Conservation (phyloP, 2,113 vertebrate species). For the Ceyx melanurus region DNA sequence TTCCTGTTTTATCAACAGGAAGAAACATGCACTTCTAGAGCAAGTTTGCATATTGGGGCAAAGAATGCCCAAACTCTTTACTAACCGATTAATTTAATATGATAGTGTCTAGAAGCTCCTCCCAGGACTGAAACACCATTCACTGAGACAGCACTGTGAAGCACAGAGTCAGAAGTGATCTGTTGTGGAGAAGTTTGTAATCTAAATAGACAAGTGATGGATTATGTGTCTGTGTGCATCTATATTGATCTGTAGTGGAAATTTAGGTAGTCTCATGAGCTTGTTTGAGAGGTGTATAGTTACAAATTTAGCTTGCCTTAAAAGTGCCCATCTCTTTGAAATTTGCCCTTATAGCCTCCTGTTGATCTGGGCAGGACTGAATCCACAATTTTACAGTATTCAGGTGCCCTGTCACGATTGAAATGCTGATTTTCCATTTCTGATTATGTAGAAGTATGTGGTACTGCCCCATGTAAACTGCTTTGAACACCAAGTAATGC, state of each 20-base stretch:
- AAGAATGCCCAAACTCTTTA: neutral
- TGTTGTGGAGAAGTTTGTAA: neutral
- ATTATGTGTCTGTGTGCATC: neutral
- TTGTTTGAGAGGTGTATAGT: neutral
- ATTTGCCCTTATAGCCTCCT: neutral
- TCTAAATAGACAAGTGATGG: neutral
- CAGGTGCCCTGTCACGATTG: neutral
- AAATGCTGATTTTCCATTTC: neutral
- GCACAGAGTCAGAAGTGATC: neutral
- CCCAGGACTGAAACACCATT: neutral
- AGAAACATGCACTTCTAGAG: neutral
- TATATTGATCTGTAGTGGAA: neutral
- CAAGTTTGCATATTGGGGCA: neutral
- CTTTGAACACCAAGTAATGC: neutral
- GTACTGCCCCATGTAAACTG: neutral
- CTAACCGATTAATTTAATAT: neutral
- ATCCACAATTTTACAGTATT: neutral
- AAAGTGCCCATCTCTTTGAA: neutral
- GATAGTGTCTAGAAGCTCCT: neutral
- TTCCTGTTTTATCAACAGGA: neutral
- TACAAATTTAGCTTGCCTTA: neutral
- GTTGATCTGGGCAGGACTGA: neutral
- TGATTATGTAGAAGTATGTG: neutral
- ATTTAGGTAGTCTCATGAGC: neutral
- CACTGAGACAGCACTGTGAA: neutral